Conservation (phyloP, 2,113 vertebrate genomes). For the Prunella fulvescens region DNA sequence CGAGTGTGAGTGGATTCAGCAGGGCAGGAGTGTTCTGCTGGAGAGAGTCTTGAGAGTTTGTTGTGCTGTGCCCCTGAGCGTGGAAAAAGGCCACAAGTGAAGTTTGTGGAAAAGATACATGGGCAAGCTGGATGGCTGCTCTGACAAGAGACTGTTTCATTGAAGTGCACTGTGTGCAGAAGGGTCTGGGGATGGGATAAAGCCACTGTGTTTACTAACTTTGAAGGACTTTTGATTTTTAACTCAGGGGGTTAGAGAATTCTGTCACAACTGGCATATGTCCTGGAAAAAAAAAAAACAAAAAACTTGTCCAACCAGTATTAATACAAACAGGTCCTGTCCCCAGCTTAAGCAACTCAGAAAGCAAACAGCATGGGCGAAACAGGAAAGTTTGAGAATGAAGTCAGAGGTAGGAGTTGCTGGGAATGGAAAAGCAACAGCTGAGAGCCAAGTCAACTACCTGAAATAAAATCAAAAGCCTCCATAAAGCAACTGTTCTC, state of each 20-base stretch:
- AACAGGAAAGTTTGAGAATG: not conserved
- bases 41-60: not conserved
- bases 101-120: not conserved
- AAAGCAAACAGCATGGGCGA: not conserved
- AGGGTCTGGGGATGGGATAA: not conserved
- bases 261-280: not conserved
- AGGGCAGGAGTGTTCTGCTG: not conserved
- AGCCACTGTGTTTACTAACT: not conserved
- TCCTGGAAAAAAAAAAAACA: not conserved
- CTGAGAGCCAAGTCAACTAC: not conserved
- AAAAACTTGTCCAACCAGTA: not conserved
- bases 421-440: not conserved
- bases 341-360: not conserved
- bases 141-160: not conserved
- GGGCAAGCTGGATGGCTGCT: rapidly evolving
- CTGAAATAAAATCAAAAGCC: not conserved
- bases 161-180: not conserved
- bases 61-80: not conserved
- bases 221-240: not conserved
- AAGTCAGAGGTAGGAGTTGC: not conserved
- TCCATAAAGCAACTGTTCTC: rapidly evolving
- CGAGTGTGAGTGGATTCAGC: rapidly evolving
- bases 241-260: not conserved
- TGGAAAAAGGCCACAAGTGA: not conserved
- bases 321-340: not conserved